Conservation (phyloP, 2,888 invertebrate genomes). For the Mantis religiosa region DNA sequence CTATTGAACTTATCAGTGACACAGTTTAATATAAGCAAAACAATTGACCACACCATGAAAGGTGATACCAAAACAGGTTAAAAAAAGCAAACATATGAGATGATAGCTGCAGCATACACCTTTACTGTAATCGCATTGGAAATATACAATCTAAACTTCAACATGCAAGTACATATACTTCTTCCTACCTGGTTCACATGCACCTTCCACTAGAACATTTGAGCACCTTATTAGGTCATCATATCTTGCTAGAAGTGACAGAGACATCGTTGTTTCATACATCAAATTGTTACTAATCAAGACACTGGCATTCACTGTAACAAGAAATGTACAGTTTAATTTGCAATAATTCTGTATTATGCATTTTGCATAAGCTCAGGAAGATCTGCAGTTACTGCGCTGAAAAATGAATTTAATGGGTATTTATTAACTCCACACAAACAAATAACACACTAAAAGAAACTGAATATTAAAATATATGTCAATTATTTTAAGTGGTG, state of each 20-base stretch:
- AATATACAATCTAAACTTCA: background rate
- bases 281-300: background rate
- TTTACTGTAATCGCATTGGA: background rate
- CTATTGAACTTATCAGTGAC: too few relatives aligned
- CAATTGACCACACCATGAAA: too few relatives aligned
- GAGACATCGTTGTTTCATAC: constrained; percentile 27
- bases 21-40: too few relatives aligned
- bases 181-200: background rate
- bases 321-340: background rate
- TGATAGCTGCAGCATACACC: too few relatives aligned
- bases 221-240: constrained; percentile 68
- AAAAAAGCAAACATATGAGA: too few relatives aligned
- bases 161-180: background rate
- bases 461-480: too few relatives aligned
- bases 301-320: background rate
- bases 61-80: too few relatives aligned
- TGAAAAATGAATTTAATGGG: too few relatives aligned
- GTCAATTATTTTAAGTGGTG: too few relatives aligned
- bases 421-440: too few relatives aligned
- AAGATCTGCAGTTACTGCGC: too few relatives aligned
- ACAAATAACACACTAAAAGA: too few relatives aligned
- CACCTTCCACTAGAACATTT: constrained; percentile 54
- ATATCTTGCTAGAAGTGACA: constrained; percentile 65
- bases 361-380: background rate
- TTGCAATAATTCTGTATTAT: background rate